Conservation (phyloP, 2,888 invertebrate genomes). For the Machimus atricapillus region DNA sequence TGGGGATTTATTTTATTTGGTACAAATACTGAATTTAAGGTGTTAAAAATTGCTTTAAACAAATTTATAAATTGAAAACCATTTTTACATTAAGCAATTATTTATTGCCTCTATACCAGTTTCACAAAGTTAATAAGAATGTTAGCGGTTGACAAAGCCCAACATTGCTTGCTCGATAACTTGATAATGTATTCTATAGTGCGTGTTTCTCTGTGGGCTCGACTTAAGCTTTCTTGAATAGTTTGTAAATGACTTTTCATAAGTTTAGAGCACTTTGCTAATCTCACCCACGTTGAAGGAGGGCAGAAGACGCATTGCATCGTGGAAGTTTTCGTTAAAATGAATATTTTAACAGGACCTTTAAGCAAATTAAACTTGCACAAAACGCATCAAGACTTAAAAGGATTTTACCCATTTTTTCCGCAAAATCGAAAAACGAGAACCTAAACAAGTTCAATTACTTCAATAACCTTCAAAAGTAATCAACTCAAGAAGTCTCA, state of each 20-base stretch:
- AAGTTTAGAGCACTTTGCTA: neutral
- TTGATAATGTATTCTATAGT: too few species aligned
- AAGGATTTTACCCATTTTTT: neutral
- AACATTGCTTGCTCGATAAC: too few species aligned
- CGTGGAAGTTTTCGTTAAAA: neutral
- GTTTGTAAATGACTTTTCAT: neutral
- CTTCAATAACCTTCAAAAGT: neutral
- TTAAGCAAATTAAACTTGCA: neutral
- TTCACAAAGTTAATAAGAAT: neutral
- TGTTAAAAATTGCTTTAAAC: neutral
- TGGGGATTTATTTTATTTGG: neutral
- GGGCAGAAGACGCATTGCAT: neutral
- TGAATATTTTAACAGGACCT: neutral
- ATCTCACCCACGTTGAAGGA: neutral
- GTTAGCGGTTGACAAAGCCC: too few species aligned
- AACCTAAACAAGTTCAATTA: neutral
- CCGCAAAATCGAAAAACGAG: neutral
- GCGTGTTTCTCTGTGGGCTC: too few species aligned
- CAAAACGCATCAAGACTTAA: neutral
- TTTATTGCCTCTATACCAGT: too few species aligned
- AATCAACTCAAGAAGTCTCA: neutral
- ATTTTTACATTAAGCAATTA: too few species aligned
- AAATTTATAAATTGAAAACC: neutral
- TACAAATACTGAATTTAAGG: neutral
- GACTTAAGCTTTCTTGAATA: too few species aligned